phyloP scores from a whole-genome alignment of 2,113 vertebrate genomes.

The Elachura formosa region DNA sequence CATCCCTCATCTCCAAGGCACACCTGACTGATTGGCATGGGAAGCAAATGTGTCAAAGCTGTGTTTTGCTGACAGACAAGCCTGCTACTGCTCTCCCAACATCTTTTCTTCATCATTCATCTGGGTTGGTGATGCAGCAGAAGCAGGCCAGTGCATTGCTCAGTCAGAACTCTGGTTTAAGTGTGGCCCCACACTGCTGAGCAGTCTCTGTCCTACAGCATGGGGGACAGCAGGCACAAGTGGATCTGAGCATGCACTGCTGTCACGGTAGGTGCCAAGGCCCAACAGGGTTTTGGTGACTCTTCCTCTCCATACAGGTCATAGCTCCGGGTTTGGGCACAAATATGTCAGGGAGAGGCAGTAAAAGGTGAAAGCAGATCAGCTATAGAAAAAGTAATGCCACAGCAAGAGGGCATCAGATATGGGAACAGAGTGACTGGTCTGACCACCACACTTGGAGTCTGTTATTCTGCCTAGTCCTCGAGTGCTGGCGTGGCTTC shows the following conservation, averaged over 20 bases:
- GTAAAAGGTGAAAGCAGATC: background rate
- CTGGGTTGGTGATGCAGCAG: background rate
- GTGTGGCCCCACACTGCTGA: background rate
- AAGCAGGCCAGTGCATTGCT: background rate
- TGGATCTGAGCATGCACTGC: rapidly evolving
- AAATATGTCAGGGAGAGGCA: rapidly evolving
- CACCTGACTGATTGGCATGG: background rate
- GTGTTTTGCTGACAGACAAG: background rate
- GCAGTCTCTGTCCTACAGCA: rapidly evolving
- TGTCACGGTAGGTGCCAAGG: rapidly evolving
- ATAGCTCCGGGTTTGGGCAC: background rate
- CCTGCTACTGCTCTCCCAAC: background rate
- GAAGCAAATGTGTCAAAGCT: background rate
- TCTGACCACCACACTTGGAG: background rate
- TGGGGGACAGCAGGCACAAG: background rate
- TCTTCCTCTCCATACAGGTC: background rate
- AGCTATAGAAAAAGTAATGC: background rate
- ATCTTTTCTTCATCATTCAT: background rate
- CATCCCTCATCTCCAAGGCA: background rate
- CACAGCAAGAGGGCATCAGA: background rate
- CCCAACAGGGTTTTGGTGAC: background rate
- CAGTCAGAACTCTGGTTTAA: background rate
- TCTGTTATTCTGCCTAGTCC: background rate
- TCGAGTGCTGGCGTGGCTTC: rapidly evolving
- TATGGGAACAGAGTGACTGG: background rate